Base-by-base conservation (phyloP, 1,140 invertebrate species). In the Drosophila sturtevanti region DNA sequence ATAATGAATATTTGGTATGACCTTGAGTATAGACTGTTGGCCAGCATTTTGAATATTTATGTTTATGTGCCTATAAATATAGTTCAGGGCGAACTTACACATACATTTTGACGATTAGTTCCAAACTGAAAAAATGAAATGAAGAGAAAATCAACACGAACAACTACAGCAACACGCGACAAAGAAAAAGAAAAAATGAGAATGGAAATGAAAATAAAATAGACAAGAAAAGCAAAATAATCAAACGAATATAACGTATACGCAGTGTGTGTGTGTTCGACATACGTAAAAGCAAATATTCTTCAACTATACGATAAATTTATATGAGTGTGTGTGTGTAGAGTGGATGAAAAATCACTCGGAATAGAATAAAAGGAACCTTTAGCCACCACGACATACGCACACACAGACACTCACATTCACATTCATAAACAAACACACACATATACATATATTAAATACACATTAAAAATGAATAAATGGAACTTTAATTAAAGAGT, bases 1-100 rank as follows among this genome's bases (percentile, higher is more conserved):
- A 63, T 41, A 71, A n/a, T 48, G 24, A 68, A 58, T 44, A 65
- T 75, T 62, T 75, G 34, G 38, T 68, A 54, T 75, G 81, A 81
- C 81, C 81, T 87, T 85, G 82, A 79, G 78, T 85, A 71, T 70
- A 48, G 41, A 48, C 41, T 18, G 68, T 55, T 59, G 76, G 67
- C 60, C 76, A 85, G 81, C 68, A 64, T 71, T 71, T 77, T 67
- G 70, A 81, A 72, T 79, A 79, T 81, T 87, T 87, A 75, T 85
- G 70, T 48, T 48, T 48, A 55, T 48, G 21, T 75, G 58, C 64
- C 74, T 78, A 85, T 78, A 85, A 81, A 85, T 87, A 85, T 85
- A 85, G 81, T 85, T 85, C 81, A 87, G 81, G 81, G 82, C 65
- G 63, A 77, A 66, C 62, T 58, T 64, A 69, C 64, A 63, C 63